A percentile compares a stretch with the other conserved stretches of the same genome.
These are phyloP conservation scores for Sinella curviseta DNA, from an alignment of 1,140 invertebrate genomes.

Conservation along the genomic window DNA sequence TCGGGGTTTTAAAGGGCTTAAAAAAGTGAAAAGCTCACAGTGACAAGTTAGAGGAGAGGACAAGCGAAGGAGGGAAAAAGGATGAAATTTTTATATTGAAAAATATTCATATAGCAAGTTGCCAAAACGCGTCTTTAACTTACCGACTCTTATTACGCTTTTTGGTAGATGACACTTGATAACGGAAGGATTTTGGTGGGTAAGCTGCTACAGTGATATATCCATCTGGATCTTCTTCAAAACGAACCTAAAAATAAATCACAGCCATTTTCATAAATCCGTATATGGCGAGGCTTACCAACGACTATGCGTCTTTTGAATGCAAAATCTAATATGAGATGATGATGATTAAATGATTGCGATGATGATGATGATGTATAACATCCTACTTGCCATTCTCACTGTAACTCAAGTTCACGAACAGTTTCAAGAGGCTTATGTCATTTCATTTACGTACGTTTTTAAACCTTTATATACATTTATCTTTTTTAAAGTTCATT, in stretches of 20 bases:
- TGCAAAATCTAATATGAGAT: background rate
- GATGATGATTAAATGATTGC: background rate
- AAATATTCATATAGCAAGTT: background rate
- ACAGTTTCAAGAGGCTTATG: too few species aligned
- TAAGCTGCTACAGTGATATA: constrained; percentile 57
- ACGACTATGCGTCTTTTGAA: too few species aligned
- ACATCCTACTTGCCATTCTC: too few species aligned
- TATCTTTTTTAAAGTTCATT: too few species aligned
- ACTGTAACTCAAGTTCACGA: too few species aligned
- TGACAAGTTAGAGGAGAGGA: too few species aligned
- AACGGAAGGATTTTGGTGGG: constrained; percentile 50
- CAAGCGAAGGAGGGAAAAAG: too few species aligned
- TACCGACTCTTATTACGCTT: constrained; percentile 34
- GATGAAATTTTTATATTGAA: background rate
- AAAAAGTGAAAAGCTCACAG: too few species aligned
- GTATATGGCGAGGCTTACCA: background rate
- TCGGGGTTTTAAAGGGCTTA: too few species aligned
- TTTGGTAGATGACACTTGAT: constrained; percentile 2
- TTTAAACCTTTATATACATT: too few species aligned
- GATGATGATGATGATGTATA: background rate
- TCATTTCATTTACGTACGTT: too few species aligned
- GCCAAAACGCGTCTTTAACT: constrained; percentile 52
- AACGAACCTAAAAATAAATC: constrained; percentile 34
- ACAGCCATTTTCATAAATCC: background rate
- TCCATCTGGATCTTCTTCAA: constrained; percentile 54